Conservation (phyloP, 2,888 invertebrate genomes). For the Dioctria rufipes region DNA sequence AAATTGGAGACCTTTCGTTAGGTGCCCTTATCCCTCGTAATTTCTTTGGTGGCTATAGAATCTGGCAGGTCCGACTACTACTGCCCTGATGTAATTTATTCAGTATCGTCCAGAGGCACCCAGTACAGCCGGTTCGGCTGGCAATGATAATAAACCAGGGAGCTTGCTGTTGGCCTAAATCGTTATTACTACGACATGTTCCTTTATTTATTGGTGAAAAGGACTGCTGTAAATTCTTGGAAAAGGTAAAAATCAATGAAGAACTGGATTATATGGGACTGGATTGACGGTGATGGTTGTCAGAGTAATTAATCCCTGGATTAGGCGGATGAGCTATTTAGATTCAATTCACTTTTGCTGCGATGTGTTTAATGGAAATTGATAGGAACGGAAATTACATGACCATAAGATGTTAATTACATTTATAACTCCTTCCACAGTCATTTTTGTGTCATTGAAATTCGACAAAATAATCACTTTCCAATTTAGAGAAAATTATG, state of each 20-base stretch:
- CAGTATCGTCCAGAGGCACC: constrained; percentile 18
- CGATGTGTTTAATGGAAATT: neutral
- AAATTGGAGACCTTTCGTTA: constrained; percentile 53
- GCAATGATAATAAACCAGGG: constrained; percentile 41
- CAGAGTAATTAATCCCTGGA: constrained; percentile 41
- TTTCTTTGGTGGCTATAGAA: constrained; percentile 34
- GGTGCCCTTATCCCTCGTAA: constrained; percentile 48
- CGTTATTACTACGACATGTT: constrained; percentile 45
- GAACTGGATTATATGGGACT: constrained; percentile 29
- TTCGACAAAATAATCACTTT: too few species aligned
- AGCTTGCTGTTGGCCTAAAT: constrained; percentile 41
- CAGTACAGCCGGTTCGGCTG: neutral
- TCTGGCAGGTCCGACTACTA: constrained; percentile 25
- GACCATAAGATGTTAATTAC: too few species aligned
- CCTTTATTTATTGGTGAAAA: constrained; percentile 42
- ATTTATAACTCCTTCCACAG: too few species aligned
- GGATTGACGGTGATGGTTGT: constrained; percentile 34
- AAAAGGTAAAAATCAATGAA: constrained; percentile 45
- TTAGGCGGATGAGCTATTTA: constrained; percentile 30
- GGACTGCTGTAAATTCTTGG: constrained; percentile 12
- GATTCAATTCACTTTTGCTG: constrained; percentile 4
- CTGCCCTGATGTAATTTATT: constrained; percentile 39
- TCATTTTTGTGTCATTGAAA: too few species aligned
- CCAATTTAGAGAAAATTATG: too few species aligned
- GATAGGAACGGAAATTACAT: neutral